Evolutionary conservation across 1,140 invertebrate genomes (phyloP).

Genomic region (Periplaneta americana): DNA sequence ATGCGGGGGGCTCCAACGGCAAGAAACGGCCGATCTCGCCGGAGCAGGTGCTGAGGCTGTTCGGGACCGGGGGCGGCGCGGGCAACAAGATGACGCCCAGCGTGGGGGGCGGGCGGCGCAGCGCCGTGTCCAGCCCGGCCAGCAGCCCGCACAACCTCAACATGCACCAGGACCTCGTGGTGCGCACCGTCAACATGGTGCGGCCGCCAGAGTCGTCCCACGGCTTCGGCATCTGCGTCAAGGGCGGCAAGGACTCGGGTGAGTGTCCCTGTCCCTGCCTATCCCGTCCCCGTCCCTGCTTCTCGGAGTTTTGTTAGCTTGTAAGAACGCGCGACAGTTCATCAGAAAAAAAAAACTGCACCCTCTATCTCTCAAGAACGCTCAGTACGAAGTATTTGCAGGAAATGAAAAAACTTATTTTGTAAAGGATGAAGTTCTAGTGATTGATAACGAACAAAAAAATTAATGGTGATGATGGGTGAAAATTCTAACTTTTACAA

Average conservation of each 20-base stretch:
- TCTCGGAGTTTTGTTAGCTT: too few relatives aligned
- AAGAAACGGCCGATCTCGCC: conserved; percentile 68
- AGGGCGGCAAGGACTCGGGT: conserved; percentile 83
- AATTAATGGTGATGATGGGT: too few relatives aligned
- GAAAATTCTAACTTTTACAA: too few relatives aligned
- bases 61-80: conserved; percentile 45
- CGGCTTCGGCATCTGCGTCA: conserved; percentile 84
- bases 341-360: too few relatives aligned
- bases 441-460: too few relatives aligned
- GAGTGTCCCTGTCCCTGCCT: conserved; percentile 27
- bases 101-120: conserved; percentile 22
- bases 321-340: too few relatives aligned
- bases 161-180: conserved; percentile 62
- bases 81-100: not conserved
- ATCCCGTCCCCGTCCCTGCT: too few relatives aligned
- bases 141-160: conserved; percentile 39
- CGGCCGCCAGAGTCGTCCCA: conserved; percentile 61
- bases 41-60: conserved; percentile 46
- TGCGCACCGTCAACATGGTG: conserved; percentile 75
- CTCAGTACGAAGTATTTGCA: too few relatives aligned
- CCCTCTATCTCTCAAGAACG: too few relatives aligned
- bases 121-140: conserved; percentile 27
- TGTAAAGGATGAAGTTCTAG: too few relatives aligned
- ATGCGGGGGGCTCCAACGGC: conserved; percentile 32
- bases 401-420: too few relatives aligned